Percentiles rank a stretch among this genome's conserved stretches.
Evolutionary conservation across 2,888 invertebrate species (phyloP).

Genomic region (Eumacrocentrus americanus): DNA sequence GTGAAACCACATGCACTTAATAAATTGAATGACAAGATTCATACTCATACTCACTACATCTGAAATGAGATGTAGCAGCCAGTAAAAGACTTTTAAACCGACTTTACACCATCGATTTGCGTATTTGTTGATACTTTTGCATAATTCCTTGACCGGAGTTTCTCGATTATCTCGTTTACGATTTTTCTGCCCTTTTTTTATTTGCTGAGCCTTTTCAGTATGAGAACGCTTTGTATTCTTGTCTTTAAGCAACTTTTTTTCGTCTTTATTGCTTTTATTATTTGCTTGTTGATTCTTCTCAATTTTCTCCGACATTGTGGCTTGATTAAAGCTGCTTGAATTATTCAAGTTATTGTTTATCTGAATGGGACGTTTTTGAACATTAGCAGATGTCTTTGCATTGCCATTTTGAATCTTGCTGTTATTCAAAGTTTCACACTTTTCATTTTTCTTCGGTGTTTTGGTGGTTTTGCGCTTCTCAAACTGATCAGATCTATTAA

Average conservation of each 20-base stretch:
- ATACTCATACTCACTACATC: constrained; percentile 82
- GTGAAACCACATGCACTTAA: constrained; percentile 57
- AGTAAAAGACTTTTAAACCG: constrained; percentile 68
- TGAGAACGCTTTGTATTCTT: constrained; percentile 61
- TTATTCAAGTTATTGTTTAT: constrained; percentile 54
- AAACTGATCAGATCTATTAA: constrained; percentile 53
- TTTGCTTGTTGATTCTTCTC: constrained; percentile 58
- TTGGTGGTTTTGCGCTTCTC: constrained; percentile 53
- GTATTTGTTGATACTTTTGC: constrained; percentile 62
- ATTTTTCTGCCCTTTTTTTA: constrained; percentile 65
- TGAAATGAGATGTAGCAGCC: constrained; percentile 80
- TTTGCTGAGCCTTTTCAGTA: constrained; percentile 59
- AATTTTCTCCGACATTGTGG: constrained; percentile 49
- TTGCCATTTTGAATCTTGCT: constrained; percentile 59
- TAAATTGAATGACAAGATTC: constrained; percentile 72
- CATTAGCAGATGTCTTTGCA: constrained; percentile 43
- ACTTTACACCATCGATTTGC: constrained; percentile 66
- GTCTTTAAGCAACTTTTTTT: constrained; percentile 62
- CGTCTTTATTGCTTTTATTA: constrained; percentile 64
- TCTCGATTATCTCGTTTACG: constrained; percentile 62
- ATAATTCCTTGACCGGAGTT: constrained; percentile 53
- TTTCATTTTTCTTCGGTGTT: constrained; percentile 49
- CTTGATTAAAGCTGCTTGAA: constrained; percentile 50
- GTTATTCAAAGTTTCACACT: constrained; percentile 59
- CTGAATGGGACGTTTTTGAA: constrained; percentile 52